Evolutionary conservation across 2,797 vertebrate genomes (phyloP).

Genomic region (Centroberyx gerrardi): DNA sequence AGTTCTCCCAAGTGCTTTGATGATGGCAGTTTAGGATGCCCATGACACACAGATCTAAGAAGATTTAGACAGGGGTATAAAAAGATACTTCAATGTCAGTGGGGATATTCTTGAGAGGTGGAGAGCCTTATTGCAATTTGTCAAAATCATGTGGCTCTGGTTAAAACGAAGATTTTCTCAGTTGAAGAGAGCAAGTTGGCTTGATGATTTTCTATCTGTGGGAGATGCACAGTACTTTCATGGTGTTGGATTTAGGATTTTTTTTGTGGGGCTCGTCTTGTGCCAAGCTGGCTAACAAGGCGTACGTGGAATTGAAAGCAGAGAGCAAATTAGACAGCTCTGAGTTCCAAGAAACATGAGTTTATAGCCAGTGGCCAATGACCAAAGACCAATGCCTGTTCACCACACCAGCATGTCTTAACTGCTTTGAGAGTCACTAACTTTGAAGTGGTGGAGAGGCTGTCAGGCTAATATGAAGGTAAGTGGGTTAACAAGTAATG

Average conservation of each 20-base stretch:
- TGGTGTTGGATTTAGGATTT: too few relatives aligned
- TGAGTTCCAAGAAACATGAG: not conserved
- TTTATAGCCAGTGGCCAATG: not conserved
- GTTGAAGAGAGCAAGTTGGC: constrained; percentile 28
- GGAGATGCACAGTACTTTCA: not conserved
- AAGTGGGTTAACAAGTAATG: constrained; percentile 41
- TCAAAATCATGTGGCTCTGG: constrained; percentile 35
- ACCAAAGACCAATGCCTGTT: constrained; percentile 2
- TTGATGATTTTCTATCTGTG: constrained; percentile 43
- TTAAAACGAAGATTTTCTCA: constrained; percentile 13
- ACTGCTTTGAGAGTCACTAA: constrained; percentile 7
- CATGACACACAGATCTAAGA: constrained; percentile 44
- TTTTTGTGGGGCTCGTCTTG: not conserved
- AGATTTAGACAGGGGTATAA: constrained; percentile 46
- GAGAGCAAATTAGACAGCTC: constrained; percentile 5
- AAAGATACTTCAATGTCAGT: constrained; percentile 49
- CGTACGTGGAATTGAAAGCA: constrained; percentile 11
- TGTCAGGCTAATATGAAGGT: constrained; percentile 32
- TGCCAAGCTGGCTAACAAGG: not conserved
- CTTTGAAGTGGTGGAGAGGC: constrained; percentile 22
- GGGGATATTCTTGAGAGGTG: constrained; percentile 33
- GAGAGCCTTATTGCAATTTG: constrained; percentile 40
- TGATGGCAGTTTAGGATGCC: constrained; percentile 37
- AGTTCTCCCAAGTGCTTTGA: constrained; percentile 49
- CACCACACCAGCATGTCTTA: not conserved